Base-by-base conservation (phyloP, 2,888 invertebrate species). In the Frankliniella intonsa region DNA sequence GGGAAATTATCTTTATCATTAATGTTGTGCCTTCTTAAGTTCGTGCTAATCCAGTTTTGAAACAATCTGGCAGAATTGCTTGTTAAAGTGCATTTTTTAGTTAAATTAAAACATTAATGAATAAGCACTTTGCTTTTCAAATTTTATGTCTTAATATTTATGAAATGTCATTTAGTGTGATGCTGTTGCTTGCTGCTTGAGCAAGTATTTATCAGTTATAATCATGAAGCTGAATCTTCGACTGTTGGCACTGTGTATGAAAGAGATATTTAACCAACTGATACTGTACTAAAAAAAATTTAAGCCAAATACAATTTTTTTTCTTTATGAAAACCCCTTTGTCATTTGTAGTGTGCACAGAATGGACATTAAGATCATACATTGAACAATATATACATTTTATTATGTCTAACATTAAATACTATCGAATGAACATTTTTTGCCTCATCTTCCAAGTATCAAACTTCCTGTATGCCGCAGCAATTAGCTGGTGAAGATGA, bases 401-500 rank as follows among this genome's bases (percentile, higher is more conserved):
- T 22, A n/a, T 19, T 12, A 55, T 11, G 19, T 55, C 12, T 14
- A 55, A 55, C 14, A 55, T 19, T 19, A 55, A 55, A 11, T 10
- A 76, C 25, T 76, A 12, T 76, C 69, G 25, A 9, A 22, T 25
- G 25, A 76, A 76, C 22, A 84, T 83, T 85, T 86, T 86, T 79
- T 85, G 84, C 19, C 94, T 89, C 85, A 93, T 93, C 87, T 96
- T 96, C 97, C 97, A 97, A 81, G 93, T 90, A 80, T 91, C 94
- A 89, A 94, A 97, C 87, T 97, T 97, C 84, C 93, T 91, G 87
- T 94, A 95, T 17, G 97, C 96, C 0, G 94, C 92, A 87, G 94
- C 94, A 84, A 98, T 90, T 88, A 97, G 91, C 87, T 95, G 94
- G 88, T 97, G 95, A 87, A 97, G 90, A 88, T 98, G 97, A 88